Evolutionary conservation across 2,888 invertebrate species (phyloP).

Genomic region (Macrophya annulata): DNA sequence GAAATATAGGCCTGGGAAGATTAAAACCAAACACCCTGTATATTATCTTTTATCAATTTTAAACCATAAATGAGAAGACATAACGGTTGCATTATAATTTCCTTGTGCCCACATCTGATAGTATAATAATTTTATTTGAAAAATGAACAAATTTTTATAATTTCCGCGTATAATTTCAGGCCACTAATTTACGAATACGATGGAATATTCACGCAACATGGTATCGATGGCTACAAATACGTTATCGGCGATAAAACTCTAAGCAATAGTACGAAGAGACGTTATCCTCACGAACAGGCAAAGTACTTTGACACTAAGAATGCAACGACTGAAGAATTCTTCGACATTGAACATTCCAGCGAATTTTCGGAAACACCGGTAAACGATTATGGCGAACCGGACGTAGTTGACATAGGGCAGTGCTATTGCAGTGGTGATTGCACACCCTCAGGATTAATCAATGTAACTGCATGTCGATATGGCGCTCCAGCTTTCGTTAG

Average conservation of each 20-base stretch:
- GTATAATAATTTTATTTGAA: background rate
- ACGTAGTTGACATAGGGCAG: constrained; percentile 74
- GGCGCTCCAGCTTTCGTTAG: constrained; percentile 93
- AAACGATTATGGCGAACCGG: constrained; percentile 66
- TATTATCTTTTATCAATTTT: too few species aligned
- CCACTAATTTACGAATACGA: constrained; percentile 79
- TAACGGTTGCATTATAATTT: background rate
- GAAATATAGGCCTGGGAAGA: too few species aligned
- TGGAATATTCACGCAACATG: constrained; percentile 82
- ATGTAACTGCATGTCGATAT: constrained; percentile 89
- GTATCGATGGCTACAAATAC: constrained; percentile 86
- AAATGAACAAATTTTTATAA: background rate
- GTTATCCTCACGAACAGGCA: constrained; percentile 75
- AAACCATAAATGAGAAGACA: too few species aligned
- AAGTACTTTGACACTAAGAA: constrained; percentile 74
- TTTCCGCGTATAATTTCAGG: constrained; percentile 59
- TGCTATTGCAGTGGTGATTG: constrained; percentile 90
- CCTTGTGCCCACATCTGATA: background rate
- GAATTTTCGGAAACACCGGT: constrained; percentile 37
- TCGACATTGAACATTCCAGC: constrained; percentile 62
- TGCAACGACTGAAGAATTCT: constrained; percentile 75
- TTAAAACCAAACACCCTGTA: too few species aligned
- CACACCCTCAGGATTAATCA: constrained; percentile 87
- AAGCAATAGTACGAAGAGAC: constrained; percentile 71
- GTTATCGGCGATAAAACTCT: constrained; percentile 84